Evolutionary conservation across 2,797 vertebrate genomes (phyloP).

Genomic region (Otolemur crassicaudatus): DNA sequence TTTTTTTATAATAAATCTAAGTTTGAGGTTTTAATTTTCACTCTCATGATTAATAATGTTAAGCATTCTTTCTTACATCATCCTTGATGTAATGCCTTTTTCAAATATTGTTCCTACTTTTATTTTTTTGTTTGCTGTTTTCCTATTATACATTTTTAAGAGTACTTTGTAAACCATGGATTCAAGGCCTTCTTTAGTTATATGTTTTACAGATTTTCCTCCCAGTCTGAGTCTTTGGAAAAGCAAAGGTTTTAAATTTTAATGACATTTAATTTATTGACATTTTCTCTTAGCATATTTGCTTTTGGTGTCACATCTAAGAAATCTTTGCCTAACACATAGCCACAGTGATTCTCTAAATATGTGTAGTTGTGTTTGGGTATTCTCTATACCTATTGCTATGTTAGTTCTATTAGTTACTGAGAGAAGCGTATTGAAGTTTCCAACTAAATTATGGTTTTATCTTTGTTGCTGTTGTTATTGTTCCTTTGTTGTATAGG

Average conservation of each 20-base stretch:
- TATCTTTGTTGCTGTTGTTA: neutral
- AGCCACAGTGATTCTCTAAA: too few species aligned
- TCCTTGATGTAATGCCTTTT: neutral
- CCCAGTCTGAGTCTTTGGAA: neutral
- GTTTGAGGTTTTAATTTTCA: neutral
- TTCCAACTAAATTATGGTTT: neutral
- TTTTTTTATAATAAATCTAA: too few species aligned
- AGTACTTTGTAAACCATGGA: neutral
- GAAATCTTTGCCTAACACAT: neutral
- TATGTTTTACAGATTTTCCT: neutral
- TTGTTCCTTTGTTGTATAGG: neutral
- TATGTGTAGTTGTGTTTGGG: accelerated
- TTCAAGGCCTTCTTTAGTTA: neutral
- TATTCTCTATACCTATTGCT: neutral
- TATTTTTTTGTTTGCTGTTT: neutral
- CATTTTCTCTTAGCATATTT: neutral
- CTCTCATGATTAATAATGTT: too few species aligned
- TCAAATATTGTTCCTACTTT: neutral
- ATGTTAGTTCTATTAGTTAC: neutral
- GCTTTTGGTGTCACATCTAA: neutral
- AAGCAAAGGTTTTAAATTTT: neutral
- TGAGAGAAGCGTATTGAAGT: neutral
- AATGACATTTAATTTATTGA: neutral
- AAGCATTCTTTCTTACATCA: neutral
- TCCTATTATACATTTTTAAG: neutral